Percentiles rank a stretch among this genome's conserved stretches.
Evolutionary conservation across 2,888 invertebrate genomes (phyloP).

Genomic region (Hydrotaea diabolus): DNA sequence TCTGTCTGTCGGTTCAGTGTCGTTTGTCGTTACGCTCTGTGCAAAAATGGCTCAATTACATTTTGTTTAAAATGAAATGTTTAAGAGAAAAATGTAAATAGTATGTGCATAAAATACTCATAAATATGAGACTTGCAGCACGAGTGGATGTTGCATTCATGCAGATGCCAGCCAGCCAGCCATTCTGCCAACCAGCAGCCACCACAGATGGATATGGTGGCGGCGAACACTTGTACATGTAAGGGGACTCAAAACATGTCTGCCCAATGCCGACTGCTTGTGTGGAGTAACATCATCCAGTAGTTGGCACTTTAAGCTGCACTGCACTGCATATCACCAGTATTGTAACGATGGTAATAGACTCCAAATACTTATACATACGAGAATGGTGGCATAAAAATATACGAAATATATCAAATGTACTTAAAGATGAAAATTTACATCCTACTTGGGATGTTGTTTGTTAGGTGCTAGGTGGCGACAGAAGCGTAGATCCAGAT

Average conservation of each 20-base stretch:
- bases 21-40: constrained; percentile 15
- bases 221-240: too few species aligned
- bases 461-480: not conserved
- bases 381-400: constrained; percentile 14
- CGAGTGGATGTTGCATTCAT: not conserved
- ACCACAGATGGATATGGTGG: not conserved
- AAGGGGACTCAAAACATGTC: too few species aligned
- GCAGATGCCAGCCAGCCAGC: not conserved
- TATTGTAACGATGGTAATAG: constrained; percentile 11
- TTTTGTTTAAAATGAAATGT: constrained; percentile 54
- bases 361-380: not conserved
- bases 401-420: constrained; percentile 38
- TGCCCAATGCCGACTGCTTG: not conserved
- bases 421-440: constrained; percentile 38
- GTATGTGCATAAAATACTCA: constrained; percentile 57
- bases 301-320: constrained; percentile 20
- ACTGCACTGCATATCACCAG: not conserved
- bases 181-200: not conserved
- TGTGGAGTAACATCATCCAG: constrained; percentile 4
- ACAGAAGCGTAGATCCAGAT: not conserved
- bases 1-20: not conserved
- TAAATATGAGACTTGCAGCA: constrained; percentile 45
- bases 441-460: not conserved
- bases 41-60: constrained; percentile 55
- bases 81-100: constrained; percentile 59